A percentile compares a stretch with the other conserved stretches of the same genome.
phyloP scores from a whole-genome alignment of 2,797 vertebrate species.

The Pseudomugil tenellus region DNA sequence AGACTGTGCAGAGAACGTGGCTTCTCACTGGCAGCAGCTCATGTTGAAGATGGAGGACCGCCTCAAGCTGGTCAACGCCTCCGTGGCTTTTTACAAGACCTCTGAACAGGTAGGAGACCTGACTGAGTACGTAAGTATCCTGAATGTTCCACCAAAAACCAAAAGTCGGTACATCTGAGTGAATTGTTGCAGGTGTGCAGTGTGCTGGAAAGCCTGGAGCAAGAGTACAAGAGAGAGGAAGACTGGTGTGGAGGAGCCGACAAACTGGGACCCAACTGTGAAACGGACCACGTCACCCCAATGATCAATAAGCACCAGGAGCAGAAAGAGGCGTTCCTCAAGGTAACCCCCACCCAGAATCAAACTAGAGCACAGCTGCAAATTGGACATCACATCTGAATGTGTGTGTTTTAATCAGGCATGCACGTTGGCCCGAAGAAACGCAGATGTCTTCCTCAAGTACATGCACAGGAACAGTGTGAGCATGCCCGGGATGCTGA shows the following conservation, averaged over 20 bases:
- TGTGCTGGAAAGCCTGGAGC: slow-evolving; percentile 96
- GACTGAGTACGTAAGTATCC: background rate
- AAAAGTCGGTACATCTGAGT: background rate
- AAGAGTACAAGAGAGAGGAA: slow-evolving; percentile 98
- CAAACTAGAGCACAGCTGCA: background rate
- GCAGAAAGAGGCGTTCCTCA: slow-evolving; percentile 98
- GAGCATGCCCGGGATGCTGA: slow-evolving; percentile 95
- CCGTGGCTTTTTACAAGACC: slow-evolving; percentile 98
- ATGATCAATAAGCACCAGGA: slow-evolving; percentile 99
- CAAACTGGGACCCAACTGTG: slow-evolving; percentile 97
- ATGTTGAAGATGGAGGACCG: slow-evolving; percentile 99
- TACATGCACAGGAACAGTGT: slow-evolving; percentile 95
- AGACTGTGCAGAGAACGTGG: slow-evolving; percentile 94
- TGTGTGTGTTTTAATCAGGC: slow-evolving; percentile 75
- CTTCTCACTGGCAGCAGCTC: slow-evolving; percentile 98
- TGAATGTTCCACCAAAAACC: background rate
- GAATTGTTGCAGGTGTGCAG: slow-evolving; percentile 85
- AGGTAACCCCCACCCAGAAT: slow-evolving; percentile 68
- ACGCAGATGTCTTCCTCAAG: slow-evolving; percentile 94
- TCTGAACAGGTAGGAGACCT: slow-evolving; percentile 89
- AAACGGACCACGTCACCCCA: slow-evolving; percentile 95
- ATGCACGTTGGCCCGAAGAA: slow-evolving; percentile 91
- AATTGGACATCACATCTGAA: slow-evolving; percentile 3
- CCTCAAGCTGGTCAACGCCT: slow-evolving; percentile 98
- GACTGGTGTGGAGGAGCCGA: slow-evolving; percentile 99